phyloP scores from a whole-genome alignment of 2,888 invertebrate genomes.

The Tupiocoris notatus region DNA sequence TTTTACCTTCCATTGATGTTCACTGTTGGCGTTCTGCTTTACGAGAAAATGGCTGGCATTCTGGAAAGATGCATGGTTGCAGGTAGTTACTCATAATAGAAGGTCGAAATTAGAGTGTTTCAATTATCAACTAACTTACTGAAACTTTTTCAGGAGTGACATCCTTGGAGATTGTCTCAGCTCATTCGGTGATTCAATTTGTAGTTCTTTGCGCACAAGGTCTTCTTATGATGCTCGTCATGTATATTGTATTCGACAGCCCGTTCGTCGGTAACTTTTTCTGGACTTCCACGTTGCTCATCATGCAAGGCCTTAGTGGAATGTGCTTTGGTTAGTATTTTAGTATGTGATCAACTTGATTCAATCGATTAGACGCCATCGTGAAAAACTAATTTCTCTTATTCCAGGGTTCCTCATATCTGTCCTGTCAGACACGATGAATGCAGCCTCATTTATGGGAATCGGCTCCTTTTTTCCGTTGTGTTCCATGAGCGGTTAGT shows the following conservation, averaged over 20 bases:
- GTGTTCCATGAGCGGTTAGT: conserved; percentile 51
- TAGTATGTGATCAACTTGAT: neutral
- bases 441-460: conserved; percentile 51
- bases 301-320: conserved; percentile 51
- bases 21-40: conserved; percentile 51
- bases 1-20: conserved; percentile 51
- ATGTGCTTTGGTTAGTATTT: conserved; percentile 51
- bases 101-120: neutral
- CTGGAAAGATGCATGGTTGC: conserved; percentile 52
- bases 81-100: conserved; percentile 45
- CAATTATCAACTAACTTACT: no score
- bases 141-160: conserved; percentile 50
- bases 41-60: conserved; percentile 51
- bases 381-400: no score
- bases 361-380: no score
- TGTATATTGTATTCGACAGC: conserved; percentile 51
- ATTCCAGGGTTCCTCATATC: conserved; percentile 51
- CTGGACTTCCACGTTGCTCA: conserved; percentile 49
- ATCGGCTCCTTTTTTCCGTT: conserved; percentile 51
- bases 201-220: conserved; percentile 51
- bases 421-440: conserved; percentile 50
- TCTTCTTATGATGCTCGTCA: conserved; percentile 50
- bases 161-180: conserved; percentile 49
- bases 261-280: conserved; percentile 51
- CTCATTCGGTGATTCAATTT: conserved; percentile 51